Evolutionary conservation across 1,140 invertebrate species (phyloP).

Genomic region (Ctenoplectra terminalis): DNA sequence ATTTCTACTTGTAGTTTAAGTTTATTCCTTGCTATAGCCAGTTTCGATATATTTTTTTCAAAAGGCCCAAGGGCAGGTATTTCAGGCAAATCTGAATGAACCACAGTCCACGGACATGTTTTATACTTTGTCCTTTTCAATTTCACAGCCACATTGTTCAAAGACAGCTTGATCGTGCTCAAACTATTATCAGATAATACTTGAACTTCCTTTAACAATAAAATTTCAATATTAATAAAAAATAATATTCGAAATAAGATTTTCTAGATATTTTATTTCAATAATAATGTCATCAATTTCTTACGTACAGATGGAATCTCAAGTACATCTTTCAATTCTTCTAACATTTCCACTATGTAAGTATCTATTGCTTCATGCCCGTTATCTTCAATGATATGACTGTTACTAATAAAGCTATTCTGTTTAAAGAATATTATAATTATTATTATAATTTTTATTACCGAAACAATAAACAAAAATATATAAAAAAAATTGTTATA

Average conservation of each 20-base stretch:
- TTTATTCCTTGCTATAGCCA: constrained; percentile 64
- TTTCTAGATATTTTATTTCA: background rate
- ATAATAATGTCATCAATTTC: constrained; percentile 13
- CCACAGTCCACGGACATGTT: constrained; percentile 72
- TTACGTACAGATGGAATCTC: constrained; percentile 62
- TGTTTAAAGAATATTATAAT: constrained; percentile 20
- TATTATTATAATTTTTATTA: constrained; percentile 19
- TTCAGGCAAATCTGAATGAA: constrained; percentile 75
- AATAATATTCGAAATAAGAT: constrained; percentile 31
- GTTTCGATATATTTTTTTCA: constrained; percentile 61
- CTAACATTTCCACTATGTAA: constrained; percentile 36
- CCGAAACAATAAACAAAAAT: background rate
- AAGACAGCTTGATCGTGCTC: constrained; percentile 63
- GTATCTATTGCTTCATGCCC: background rate
- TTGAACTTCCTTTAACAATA: constrained; percentile 62
- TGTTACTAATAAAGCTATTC: constrained; percentile 25
- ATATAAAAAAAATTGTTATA: constrained; percentile 25
- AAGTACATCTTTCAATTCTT: constrained; percentile 67
- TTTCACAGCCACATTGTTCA: constrained; percentile 60
- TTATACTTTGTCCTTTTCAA: constrained; percentile 53
- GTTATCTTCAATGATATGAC: constrained; percentile 13
- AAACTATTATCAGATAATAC: constrained; percentile 69
- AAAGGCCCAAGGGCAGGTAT: constrained; percentile 56
- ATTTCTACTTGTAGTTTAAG: constrained; percentile 70
- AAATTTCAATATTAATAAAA: constrained; percentile 18